phyloP scores from a whole-genome alignment of 2,797 vertebrate genomes.

The Emys orbicularis region DNA sequence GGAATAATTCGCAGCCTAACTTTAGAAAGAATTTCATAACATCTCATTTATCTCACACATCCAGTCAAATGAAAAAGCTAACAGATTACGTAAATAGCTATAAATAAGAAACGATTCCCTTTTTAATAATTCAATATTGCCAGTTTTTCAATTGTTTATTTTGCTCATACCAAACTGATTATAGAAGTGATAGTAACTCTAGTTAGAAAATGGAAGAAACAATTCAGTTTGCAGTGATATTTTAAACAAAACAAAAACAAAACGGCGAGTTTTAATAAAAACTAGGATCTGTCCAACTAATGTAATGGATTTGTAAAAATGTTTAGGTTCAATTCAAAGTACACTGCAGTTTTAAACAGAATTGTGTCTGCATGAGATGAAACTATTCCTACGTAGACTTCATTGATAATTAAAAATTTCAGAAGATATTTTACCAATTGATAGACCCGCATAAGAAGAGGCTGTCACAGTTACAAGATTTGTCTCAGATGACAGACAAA shows the following conservation, averaged over 20 bases:
- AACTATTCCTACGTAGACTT: constrained; percentile 65
- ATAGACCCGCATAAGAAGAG: constrained; percentile 83
- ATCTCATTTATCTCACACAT: constrained; percentile 3
- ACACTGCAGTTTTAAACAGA: constrained; percentile 52
- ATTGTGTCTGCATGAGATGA: constrained; percentile 69
- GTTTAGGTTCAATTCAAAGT: constrained; percentile 43
- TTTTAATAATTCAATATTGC: constrained; percentile 28
- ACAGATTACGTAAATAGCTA: constrained; percentile 1
- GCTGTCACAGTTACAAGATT: constrained; percentile 85
- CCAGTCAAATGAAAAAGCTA: constrained; percentile 45
- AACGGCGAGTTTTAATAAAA: constrained; percentile 47
- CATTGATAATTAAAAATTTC: constrained; percentile 65
- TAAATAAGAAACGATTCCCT: constrained; percentile 17
- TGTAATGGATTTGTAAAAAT: constrained; percentile 50
- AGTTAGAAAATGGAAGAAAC: constrained; percentile 47
- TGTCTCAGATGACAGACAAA: constrained; percentile 81
- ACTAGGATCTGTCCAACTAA: constrained; percentile 50
- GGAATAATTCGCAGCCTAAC: constrained; percentile 29
- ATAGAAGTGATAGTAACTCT: constrained; percentile 25
- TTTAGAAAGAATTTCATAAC: constrained; percentile 9
- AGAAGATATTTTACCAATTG: constrained; percentile 76
- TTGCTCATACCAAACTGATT: constrained; percentile 36
- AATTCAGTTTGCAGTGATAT: constrained; percentile 60
- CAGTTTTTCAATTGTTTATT: constrained; percentile 13
- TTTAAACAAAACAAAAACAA: constrained; percentile 45